Evolutionary conservation across 2,113 vertebrate species (phyloP), one percentile per base, ranked within the genome.

Genomic region (Ramphastos sulfuratus): DNA sequence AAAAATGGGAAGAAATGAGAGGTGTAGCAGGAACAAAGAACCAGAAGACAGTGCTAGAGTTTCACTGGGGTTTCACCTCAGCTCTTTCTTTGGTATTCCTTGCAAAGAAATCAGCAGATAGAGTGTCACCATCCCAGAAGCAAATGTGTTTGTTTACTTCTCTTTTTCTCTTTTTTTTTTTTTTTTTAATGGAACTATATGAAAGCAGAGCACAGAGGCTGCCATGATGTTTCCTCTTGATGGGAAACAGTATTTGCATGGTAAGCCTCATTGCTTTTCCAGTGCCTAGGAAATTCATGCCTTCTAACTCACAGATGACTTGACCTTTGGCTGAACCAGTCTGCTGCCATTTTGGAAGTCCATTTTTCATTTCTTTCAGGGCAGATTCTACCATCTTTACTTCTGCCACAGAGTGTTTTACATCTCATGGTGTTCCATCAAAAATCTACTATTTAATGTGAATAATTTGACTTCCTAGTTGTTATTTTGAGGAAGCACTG

Each of bases 261-360:
- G 89, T 81, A 93, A 94, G 82, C 85, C 85, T 96, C 93, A 87
- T 81, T 94, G 89, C 87, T 93, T 81, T 94, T 37, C 66, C 93
- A 82, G 76, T 95, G 87, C 54, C 91, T 94, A 54, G 87, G 92
- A 93, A 94, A 95, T 91, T 83, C 93, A 94, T 93, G 92, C 76
- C 72, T 95, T 87, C 87, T 87, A 81, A 91, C 79, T 92, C 85
- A 85, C 58, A 89, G 82, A 93, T 93, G 67, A 94, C 65, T 67
- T 92, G 91, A 94, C 93, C 96, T 94, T 92, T 94, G 95, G 85
- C 93, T 96, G 93, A 96, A 93, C 95, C 75, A 92, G 48, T 75
- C 64, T 87, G 52, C 75, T 95, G 60, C 85, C 85, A 89, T 87
- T 92, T 89, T 61, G 48, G 39, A 50, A 69, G 27, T 39, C 56